Evolutionary conservation across 2,888 invertebrate genomes (phyloP).

Genomic region (Steinernema hermaphroditum): DNA sequence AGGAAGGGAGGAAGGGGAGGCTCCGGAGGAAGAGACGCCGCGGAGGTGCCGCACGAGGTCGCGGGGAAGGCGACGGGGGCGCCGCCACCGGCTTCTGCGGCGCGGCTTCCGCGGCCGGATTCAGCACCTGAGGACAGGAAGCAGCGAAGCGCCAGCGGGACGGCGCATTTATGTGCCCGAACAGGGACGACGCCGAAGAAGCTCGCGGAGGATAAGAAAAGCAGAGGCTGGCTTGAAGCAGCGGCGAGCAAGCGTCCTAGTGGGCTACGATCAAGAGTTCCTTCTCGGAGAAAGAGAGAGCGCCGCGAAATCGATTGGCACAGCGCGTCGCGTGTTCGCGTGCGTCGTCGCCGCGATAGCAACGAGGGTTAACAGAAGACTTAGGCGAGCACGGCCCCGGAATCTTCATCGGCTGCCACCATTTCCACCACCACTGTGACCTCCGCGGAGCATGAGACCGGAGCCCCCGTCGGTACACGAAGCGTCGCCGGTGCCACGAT

Average conservation of each 20-base stretch:
- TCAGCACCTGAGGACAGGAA: slow-evolving; percentile 2
- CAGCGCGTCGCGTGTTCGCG: no score
- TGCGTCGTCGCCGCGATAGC: no score
- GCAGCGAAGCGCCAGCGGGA: background rate
- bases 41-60: no score
- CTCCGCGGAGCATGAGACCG: background rate
- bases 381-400: background rate
- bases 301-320: background rate
- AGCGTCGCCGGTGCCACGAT: slow-evolving; percentile 32
- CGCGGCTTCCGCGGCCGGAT: background rate
- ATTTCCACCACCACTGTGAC: background rate
- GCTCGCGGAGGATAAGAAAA: background rate
- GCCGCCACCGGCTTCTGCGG: background rate
- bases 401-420: background rate
- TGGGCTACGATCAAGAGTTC: background rate
- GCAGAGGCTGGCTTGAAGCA: background rate
- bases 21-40: no score
- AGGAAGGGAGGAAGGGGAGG: no score
- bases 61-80: background rate
- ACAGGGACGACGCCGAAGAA: background rate
- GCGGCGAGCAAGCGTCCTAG: background rate
- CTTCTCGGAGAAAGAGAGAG: background rate
- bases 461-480: background rate
- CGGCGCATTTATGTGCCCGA: background rate
- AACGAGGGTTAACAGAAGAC: background rate